phyloP scores from a whole-genome alignment of 2,113 vertebrate species.

The Protobothrops flavoviridis region DNA sequence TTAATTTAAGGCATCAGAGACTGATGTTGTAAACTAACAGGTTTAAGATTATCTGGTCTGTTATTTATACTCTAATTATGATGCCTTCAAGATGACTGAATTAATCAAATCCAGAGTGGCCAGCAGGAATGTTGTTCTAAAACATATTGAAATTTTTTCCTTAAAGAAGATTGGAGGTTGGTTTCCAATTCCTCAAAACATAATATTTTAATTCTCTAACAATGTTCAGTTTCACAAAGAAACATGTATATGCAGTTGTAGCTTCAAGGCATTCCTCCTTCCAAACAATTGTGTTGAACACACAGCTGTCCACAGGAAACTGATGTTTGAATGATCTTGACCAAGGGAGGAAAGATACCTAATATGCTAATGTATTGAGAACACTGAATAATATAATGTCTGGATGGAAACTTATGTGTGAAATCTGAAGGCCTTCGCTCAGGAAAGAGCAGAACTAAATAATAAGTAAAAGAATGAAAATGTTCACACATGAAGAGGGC shows the following conservation, averaged over 20 bases:
- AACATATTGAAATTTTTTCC: neutral
- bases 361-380: neutral
- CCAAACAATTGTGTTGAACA: neutral
- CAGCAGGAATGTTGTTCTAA: neutral
- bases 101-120: neutral
- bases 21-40: neutral
- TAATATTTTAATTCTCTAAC: neutral
- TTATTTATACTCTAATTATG: neutral
- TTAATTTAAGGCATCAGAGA: neutral
- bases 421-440: neutral
- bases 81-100: neutral
- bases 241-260: neutral
- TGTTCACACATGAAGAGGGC: neutral
- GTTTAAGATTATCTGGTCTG: neutral
- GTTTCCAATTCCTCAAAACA: neutral
- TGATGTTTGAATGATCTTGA: neutral
- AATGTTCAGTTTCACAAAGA: neutral
- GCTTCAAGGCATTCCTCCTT: neutral
- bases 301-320: neutral
- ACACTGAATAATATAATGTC: neutral
- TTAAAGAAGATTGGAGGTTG: neutral
- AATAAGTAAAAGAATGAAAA: neutral
- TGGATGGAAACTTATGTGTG: neutral
- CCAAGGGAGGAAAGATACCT: neutral
- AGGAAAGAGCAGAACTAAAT: neutral